A percentile compares a stretch with the other conserved stretches of the same genome.
These are phyloP conservation scores for Myripristis murdjan DNA, from an alignment of 2,797 vertebrate genomes.

Conservation along the genomic window DNA sequence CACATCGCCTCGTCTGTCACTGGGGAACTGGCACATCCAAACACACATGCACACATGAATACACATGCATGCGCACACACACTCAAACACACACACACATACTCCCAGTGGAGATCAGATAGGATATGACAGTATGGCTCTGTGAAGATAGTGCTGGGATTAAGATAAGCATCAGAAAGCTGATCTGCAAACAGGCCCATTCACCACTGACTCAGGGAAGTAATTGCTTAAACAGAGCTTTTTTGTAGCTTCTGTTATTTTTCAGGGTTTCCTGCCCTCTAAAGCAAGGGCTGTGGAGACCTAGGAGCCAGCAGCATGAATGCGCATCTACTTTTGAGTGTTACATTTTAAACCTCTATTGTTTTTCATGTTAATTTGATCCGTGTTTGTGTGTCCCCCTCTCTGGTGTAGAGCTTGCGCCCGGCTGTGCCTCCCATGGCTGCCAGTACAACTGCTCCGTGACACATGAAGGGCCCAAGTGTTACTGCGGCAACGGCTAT, in stretches of 20 bases:
- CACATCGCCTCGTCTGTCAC: slow-evolving; percentile 43
- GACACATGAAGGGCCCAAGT: slow-evolving; percentile 88
- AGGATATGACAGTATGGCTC: slow-evolving; percentile 21
- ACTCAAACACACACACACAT: slow-evolving; percentile 6
- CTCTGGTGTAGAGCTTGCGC: slow-evolving; percentile 82
- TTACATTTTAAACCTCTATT: slow-evolving; percentile 15
- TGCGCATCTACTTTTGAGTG: neutral
- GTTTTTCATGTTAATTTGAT: slow-evolving; percentile 41
- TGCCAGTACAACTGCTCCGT: slow-evolving; percentile 93
- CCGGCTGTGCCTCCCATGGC: slow-evolving; percentile 86
- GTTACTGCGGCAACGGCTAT: slow-evolving; percentile 93
- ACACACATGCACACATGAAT: neutral
- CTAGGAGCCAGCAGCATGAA: slow-evolving; percentile 28
- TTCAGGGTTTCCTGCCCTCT: slow-evolving; percentile 2
- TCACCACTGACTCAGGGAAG: slow-evolving; percentile 22
- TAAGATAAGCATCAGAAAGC: slow-evolving; percentile 46
- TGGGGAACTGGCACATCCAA: neutral
- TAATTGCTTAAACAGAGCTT: slow-evolving; percentile 24
- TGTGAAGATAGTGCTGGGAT: slow-evolving; percentile 49
- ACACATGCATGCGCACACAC: neutral
- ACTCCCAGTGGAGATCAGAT: slow-evolving; percentile 35
- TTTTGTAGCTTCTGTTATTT: slow-evolving; percentile 17
- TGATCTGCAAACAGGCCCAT: slow-evolving; percentile 44
- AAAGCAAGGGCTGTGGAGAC: slow-evolving; percentile 34
- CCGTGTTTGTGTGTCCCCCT: slow-evolving; percentile 43